Base-by-base conservation (phyloP, 2,888 invertebrate species). In the Choristoneura rosaceana region DNA sequence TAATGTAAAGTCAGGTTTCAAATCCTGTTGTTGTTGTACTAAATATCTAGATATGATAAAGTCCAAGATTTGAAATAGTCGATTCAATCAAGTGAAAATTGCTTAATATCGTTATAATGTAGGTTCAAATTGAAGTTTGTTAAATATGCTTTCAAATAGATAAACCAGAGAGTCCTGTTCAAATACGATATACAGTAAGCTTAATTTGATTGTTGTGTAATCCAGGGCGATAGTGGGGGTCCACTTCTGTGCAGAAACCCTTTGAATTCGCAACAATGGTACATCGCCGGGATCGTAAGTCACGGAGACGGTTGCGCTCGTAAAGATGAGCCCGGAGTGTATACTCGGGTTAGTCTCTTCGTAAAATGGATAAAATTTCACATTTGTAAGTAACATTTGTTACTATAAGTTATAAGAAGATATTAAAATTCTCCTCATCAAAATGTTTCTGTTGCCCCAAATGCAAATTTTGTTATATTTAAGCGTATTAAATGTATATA, bases 221-320 rank as follows among this genome's bases (percentile, higher is more conserved):
- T 87, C 50, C 76, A 97, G 94, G 97, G 97, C 62, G 97, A 97
- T 82, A 97, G 97, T 77, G 98, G 98, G 61, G 98, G 98, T 0
- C 98, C 98, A 62, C 95, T 98, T 64, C 95, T 98, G 87, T 98
- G 98, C 89, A 95, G 95, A 84, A 96, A 96, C 87, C 95, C 96
- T 55, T 91, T 94, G 71, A 95, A 95, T 81, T 87, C 94, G 0
- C 95, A 95, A 75, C 96, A 96, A 82, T 97, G 97, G 96, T 97
- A 97, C 84, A 93, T 97, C 74, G 97, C 96, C 5, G 98, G 98
- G 0, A 95, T 98, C 66, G 97, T 98, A 0, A 98, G 98, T 82
- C 98, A 98, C 82, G 98, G 98, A 34, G 96, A 97, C 80, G 98
- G 98, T 3, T 98, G 98, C 87, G 98, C 96, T 25, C 95, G 97